These are phyloP conservation scores for Mustelus asterias DNA, from an alignment of 2,113 vertebrate genomes.

Conservation along the genomic window DNA sequence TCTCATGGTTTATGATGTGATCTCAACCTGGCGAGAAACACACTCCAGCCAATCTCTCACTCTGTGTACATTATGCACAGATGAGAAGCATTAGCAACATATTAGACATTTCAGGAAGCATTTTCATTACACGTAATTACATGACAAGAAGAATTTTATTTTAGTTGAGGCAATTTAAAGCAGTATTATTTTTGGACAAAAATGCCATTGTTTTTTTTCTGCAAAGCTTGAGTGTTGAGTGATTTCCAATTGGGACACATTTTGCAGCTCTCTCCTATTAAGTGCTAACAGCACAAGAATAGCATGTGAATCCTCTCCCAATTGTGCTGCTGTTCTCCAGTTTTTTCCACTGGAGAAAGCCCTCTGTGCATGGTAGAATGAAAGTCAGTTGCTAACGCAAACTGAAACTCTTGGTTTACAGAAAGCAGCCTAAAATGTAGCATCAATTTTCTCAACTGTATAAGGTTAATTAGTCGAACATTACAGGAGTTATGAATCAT, in stretches of 20 bases:
- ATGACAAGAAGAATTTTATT: neutral
- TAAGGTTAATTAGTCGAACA: neutral
- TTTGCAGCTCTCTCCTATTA: neutral
- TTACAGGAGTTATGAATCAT: neutral
- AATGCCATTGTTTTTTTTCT: neutral
- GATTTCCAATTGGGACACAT: neutral
- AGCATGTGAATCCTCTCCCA: neutral
- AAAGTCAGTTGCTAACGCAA: neutral
- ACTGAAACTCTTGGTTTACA: neutral
- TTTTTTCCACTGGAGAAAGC: neutral
- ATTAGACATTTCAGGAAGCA: neutral
- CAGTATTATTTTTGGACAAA: neutral
- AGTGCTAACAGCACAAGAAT: neutral
- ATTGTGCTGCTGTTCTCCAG: neutral
- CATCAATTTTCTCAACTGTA: neutral
- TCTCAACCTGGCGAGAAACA: neutral
- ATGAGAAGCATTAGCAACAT: neutral
- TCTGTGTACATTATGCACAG: neutral
- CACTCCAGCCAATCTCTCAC: neutral
- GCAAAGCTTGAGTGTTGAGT: neutral
- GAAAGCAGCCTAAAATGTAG: neutral
- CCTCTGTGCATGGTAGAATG: neutral
- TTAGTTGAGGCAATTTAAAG: neutral
- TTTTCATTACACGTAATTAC: neutral
- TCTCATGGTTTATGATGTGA: neutral